These are phyloP conservation scores for Myrmophylax atrothorax DNA, from an alignment of 2,113 vertebrate genomes.

Conservation along the genomic window DNA sequence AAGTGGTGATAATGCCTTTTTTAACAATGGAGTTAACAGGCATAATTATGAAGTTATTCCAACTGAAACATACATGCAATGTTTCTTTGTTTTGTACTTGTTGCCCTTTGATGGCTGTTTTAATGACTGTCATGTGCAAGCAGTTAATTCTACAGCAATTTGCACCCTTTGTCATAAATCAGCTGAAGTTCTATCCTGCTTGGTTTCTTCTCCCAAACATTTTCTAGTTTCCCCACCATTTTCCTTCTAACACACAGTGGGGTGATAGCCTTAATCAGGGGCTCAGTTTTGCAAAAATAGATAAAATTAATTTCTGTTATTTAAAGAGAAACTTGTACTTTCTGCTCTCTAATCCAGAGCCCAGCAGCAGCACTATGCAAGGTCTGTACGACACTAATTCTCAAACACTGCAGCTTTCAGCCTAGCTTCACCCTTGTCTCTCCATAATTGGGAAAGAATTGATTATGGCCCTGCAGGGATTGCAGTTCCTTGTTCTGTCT, in stretches of 20 bases:
- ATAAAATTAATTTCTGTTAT: neutral
- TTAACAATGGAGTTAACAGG: neutral
- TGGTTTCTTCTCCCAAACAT: neutral
- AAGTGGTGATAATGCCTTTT: neutral
- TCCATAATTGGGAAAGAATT: neutral
- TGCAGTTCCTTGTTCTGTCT: neutral
- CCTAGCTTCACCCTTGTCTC: neutral
- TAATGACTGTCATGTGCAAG: slow-evolving; percentile 6
- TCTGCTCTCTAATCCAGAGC: neutral
- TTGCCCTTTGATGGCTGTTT: neutral
- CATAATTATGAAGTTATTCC: neutral
- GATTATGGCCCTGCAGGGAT: neutral
- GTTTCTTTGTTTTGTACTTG: slow-evolving; percentile 5
- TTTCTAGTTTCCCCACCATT: neutral
- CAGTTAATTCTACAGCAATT: slow-evolving; percentile 4
- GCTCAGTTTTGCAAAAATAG: neutral
- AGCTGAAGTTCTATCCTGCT: neutral
- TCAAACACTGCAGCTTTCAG: neutral
- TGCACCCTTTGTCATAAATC: neutral
- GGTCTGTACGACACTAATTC: neutral
- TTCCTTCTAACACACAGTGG: neutral
- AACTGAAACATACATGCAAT: neutral
- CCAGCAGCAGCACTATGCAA: neutral
- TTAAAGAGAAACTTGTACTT: neutral
- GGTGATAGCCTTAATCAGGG: neutral